A percentile compares a stretch with the other conserved stretches of the same genome.
These are phyloP conservation scores for Fulica atra DNA, from an alignment of 2,113 vertebrate species.

Conservation along the genomic window DNA sequence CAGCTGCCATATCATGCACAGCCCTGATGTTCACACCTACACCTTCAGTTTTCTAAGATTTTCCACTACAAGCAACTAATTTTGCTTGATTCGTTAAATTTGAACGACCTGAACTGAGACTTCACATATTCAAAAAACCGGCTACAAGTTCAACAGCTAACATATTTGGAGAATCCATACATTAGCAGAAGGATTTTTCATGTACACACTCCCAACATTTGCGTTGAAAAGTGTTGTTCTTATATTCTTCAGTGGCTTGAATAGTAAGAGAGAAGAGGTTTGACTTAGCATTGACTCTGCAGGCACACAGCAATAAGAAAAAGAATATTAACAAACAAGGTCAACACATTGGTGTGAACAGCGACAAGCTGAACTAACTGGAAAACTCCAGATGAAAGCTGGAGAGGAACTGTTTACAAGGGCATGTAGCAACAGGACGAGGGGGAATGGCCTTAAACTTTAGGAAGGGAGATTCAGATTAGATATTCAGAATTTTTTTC, in stretches of 20 bases:
- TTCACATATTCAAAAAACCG: neutral
- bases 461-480: too few relatives aligned
- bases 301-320: neutral
- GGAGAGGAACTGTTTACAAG: too few relatives aligned
- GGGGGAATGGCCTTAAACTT: too few relatives aligned
- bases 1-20: neutral
- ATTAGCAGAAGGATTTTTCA: neutral
- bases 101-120: neutral
- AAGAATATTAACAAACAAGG: neutral
- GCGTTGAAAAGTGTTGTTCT: neutral
- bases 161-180: neutral
- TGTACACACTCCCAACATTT: rapidly evolving
- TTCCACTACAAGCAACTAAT: neutral
- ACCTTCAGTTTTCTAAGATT: neutral
- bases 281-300: neutral
- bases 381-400: too few relatives aligned
- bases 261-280: neutral
- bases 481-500: too few relatives aligned
- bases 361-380: neutral
- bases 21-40: neutral
- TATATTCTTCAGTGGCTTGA: neutral
- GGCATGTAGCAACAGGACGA: too few relatives aligned
- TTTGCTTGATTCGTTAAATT: neutral
- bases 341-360: neutral
- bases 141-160: neutral